Evolutionary conservation across 2,797 vertebrate species (phyloP).

Genomic region (Micromesistius poutassou): DNA sequence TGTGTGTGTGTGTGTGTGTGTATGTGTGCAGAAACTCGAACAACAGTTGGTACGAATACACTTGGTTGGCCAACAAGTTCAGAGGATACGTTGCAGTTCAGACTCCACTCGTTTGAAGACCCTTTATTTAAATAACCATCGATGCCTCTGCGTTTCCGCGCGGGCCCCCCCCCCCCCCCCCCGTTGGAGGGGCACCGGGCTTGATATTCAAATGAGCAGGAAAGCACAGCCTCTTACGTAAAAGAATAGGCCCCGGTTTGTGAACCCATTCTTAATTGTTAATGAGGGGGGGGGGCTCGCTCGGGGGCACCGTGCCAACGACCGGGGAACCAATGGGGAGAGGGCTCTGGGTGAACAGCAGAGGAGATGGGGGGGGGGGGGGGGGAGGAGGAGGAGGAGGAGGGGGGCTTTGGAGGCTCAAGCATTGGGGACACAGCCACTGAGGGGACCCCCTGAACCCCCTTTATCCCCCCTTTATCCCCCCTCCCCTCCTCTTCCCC

Average conservation of each 20-base stretch:
- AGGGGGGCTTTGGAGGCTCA: slow-evolving; percentile 54
- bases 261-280: slow-evolving; percentile 90
- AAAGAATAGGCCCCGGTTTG: slow-evolving; percentile 76
- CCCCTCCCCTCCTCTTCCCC: slow-evolving; percentile 61
- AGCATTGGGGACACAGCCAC: slow-evolving; percentile 60
- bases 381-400: slow-evolving; percentile 25
- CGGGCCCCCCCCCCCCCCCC: slow-evolving; percentile 23
- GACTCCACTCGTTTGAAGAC: too few relatives aligned
- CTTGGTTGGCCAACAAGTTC: neutral
- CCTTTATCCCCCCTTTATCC: slow-evolving; percentile 57
- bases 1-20: neutral
- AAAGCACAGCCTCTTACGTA: slow-evolving; percentile 74
- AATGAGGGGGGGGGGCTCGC: slow-evolving; percentile 60
- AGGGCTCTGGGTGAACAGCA: slow-evolving; percentile 47
- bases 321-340: slow-evolving; percentile 62
- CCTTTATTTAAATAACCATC: slow-evolving; percentile 20
- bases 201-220: slow-evolving; percentile 76
- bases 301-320: slow-evolving; percentile 64
- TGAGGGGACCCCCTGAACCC: slow-evolving; percentile 60
- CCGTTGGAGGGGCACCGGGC: slow-evolving; percentile 68
- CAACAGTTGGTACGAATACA: too few relatives aligned
- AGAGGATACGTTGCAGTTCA: neutral
- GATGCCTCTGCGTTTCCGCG: slow-evolving; percentile 34
- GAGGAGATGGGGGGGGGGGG: neutral
- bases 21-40: neutral